Base-by-base conservation (phyloP, 2,797 vertebrate genomes). In the Danio tinwini region DNA sequence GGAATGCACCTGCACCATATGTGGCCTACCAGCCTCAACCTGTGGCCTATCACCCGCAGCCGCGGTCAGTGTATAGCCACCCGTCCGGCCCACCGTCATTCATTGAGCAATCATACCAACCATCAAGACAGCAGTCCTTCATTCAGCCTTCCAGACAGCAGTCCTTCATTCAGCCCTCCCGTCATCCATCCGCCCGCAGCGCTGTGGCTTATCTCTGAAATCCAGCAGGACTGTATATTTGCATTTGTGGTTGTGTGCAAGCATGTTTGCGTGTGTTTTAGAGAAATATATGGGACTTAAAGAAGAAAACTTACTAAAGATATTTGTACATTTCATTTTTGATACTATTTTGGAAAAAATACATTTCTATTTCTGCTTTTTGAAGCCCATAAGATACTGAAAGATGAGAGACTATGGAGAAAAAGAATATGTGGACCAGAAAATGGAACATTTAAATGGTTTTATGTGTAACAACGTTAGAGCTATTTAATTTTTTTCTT, bases 121-220 rank as follows among this genome's bases (percentile, higher is more conserved):
- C 90, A 1, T 92, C 91, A 29, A 88, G 92, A 65, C 89, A 93
- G 0, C 90, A 89, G 1, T 92, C 79, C 14, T 80, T 64, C n/a
- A 16, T 37, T n/a, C 82, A 78, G 17, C 40, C 79, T 0, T 82
- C 84, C 44, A 83, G 83, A 9, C 85, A 82, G 19, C 86, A 81
- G 16, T 85, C 82, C 4, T 84, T 81, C 78, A 62, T 75, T 16
- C 82, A 78, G 11, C 77, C 77, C 0, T 81, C 89, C 72, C 88
- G 90, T 55, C 76, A 93, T 47, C 92, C 92, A 1, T 94, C 93
- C 0, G 69, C 90, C 13, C 91, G 65, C 75, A 94, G 93, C 7
- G 93, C 85, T 0, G 86, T 93, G 40, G 93, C 92, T 29, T 93
- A 93, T 84, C 92, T 94, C 52, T 94, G 83, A 93, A 83, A 71